Percentiles rank a stretch among this genome's conserved stretches.
These are phyloP conservation scores for Allolobophora icterica DNA, from an alignment of 2,888 invertebrate genomes.

Conservation along the genomic window DNA sequence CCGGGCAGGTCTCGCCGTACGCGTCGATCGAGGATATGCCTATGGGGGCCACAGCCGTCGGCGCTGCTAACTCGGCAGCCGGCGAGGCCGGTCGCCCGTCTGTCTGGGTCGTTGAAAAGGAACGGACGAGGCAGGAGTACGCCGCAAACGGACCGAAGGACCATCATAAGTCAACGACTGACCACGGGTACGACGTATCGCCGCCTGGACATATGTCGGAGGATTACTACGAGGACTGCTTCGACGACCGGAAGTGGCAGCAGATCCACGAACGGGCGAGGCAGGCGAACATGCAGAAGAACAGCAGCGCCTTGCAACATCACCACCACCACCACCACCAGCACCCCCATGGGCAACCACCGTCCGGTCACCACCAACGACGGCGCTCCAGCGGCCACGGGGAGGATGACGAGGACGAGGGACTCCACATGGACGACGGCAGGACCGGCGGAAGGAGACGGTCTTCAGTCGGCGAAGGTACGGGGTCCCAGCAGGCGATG, in stretches of 20 bases:
- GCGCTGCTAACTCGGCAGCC: not conserved
- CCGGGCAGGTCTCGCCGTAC: slow-evolving; percentile 35
- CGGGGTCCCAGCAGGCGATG: not conserved
- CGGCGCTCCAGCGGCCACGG: not conserved
- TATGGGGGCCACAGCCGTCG: not conserved
- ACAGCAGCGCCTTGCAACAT: not conserved
- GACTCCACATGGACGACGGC: not conserved
- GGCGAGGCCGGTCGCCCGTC: not conserved
- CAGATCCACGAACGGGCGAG: slow-evolving; percentile 21
- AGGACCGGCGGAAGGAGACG: not conserved
- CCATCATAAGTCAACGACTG: not conserved
- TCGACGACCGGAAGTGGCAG: slow-evolving; percentile 24
- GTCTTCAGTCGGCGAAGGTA: not conserved
- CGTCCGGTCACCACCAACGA: not conserved
- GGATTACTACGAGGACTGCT: slow-evolving; percentile 7
- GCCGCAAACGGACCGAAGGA: slow-evolving; percentile 1
- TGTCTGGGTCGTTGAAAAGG: not conserved
- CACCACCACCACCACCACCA: not conserved
- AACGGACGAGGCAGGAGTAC: not conserved
- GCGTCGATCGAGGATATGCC: slow-evolving; percentile 2
- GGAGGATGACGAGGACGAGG: not conserved
- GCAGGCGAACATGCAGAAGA: not conserved
- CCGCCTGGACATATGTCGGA: slow-evolving; percentile 22
- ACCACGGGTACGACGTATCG: not conserved
- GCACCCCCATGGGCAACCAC: not conserved